Evolutionary conservation across 1,140 invertebrate genomes (phyloP), one percentile per base, ranked within the genome.

Genomic region (Lordiphosa mommai): DNA sequence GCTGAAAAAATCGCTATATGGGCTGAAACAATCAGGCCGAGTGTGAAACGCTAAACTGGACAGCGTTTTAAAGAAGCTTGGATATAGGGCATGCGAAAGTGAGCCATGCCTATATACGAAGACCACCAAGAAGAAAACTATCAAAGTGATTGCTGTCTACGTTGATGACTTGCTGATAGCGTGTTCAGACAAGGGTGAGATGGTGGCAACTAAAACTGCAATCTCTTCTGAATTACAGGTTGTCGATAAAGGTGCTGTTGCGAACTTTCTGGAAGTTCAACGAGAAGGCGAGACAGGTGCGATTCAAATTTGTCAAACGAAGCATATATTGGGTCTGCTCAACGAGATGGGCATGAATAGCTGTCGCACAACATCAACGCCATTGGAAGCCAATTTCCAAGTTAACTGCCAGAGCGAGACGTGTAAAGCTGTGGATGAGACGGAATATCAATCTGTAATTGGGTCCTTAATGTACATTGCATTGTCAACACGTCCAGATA

Each of bases 151-250:
- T 2, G 32, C 41, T 3, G 41, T 61, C 4, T 53, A 61, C 20
- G 58, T 53, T 9, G 23, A 53, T 47, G 58, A 61, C 12, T 46
- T 53, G 16, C 27, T 59, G 9, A 46, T 44, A 30, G 52, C 43
- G 5, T 43, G 47, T 32, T 17, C 16, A 17, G 16, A 17, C 16
- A 17, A 17, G 16, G 16, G 16, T 17, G 16, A 17, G 20, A 20
- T 52, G n/a, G 8, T 32, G n/a, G 8, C 30, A n/a, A 32, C 8
- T 32, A 32, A 32, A 32, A 8, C 0, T 4, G 30, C 30, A n/a
- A 32, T 32, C 30, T 32, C 30, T 32, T 32, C 30, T 32, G n/a
- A 32, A 32, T 32, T 32, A n/a, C 30, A 32, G 30, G 30, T 32
- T 32, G 8, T 32, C 30, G 30, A 32, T 10, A 32, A n/a, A 10